Conservation (phyloP, 2,797 vertebrate genomes). For the Choloepus didactylus region DNA sequence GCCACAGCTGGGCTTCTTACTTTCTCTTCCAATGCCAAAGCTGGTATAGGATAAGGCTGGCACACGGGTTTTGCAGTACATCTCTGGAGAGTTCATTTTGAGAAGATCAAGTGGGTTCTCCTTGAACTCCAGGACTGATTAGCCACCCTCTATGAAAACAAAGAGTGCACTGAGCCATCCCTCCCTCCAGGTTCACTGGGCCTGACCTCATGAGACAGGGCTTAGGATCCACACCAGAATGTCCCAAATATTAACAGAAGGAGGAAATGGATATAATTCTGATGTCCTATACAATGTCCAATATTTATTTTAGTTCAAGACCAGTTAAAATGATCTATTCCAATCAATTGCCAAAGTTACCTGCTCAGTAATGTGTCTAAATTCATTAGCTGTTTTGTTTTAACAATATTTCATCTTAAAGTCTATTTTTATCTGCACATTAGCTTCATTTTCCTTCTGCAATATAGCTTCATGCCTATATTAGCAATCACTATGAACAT, state of each 20-base stretch:
- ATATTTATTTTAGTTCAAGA: slow-evolving; percentile 83
- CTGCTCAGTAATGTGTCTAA: slow-evolving; percentile 80
- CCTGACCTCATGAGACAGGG: background rate
- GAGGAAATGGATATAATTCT: background rate
- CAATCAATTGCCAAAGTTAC: slow-evolving; percentile 82
- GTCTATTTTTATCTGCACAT: slow-evolving; percentile 84
- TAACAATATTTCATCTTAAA: slow-evolving; percentile 86
- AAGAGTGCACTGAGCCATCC: no score
- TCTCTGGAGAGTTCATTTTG: background rate
- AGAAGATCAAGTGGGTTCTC: background rate
- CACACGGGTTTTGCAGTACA: no score
- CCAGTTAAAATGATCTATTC: slow-evolving; percentile 81
- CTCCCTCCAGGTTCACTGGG: background rate
- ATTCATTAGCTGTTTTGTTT: slow-evolving; percentile 83
- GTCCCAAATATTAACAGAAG: background rate
- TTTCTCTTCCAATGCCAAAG: background rate
- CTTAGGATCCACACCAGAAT: background rate
- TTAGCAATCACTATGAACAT: slow-evolving; percentile 84
- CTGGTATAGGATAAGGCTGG: background rate
- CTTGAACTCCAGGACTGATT: background rate
- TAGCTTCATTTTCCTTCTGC: slow-evolving; percentile 85
- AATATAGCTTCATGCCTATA: slow-evolving; percentile 84
- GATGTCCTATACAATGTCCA: slow-evolving; percentile 39
- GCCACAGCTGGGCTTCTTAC: background rate
- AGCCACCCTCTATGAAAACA: background rate